Evolutionary conservation across 2,797 vertebrate species (phyloP), one percentile per base, ranked within the genome.

Genomic region (Gymnothorax reevesii): DNA sequence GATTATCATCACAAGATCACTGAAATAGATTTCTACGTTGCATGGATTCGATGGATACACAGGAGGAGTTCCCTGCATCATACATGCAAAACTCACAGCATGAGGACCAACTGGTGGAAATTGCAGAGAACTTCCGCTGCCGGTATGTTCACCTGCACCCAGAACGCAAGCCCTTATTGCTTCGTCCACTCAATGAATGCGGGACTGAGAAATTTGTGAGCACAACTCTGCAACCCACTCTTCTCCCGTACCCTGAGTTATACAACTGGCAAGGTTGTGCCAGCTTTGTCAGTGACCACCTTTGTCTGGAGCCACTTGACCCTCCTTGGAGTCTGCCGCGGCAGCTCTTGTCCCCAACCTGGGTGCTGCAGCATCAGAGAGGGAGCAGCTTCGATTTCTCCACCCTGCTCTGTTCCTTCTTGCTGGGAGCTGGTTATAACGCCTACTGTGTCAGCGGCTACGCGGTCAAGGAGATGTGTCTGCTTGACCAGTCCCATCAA

Each of bases 361-460:
- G 92, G 0, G 95, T 97, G 88, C 93, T 99, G 88, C 91, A 88
- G 54, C 90, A 86, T 66, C 97, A 95, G 93, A 92, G 88, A 86
- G 98, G 97, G 33, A 96, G 96, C 33, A 97, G 97, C 93, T 98
- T 99, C 60, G 98, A 98, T 86, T 97, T 94, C 55, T 92, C 95
- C 12, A 87, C 92, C 0, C 92, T 99, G 93, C 95, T 99, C 73
- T 98, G 98, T 91, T 98, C 97, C 89, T 86, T 99, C 92, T 94
- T 99, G 87, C 91, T 98, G 0, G 98, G 97, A 0, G 91, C 95
- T 0, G 93, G 97, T 71, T 99, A 98, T 0, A 95, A 99, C 0
- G 97, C 97, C 80, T 99, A 98, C 92, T 98, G 98, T 0, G 96
- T 99, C 86, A 97, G 96, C 0, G 98, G 98, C 33, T 99, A 99